Percentiles rank a stretch among this genome's conserved stretches.
Evolutionary conservation across 2,888 invertebrate species (phyloP).

Genomic region (Pedicia rivosa): DNA sequence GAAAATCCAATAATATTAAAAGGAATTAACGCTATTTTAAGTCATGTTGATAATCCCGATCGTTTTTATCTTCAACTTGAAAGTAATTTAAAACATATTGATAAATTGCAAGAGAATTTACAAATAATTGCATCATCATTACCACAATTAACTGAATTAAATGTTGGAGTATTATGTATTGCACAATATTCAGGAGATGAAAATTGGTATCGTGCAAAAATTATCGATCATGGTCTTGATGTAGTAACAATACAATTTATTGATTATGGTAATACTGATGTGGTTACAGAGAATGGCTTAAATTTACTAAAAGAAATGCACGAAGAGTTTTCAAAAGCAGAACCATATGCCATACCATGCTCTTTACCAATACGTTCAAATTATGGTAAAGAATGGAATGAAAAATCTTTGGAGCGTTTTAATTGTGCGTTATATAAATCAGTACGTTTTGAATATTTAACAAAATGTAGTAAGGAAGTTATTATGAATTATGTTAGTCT

Average conservation of each 20-base stretch:
- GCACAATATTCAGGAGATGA: conserved; percentile 73
- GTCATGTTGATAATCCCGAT: conserved; percentile 59
- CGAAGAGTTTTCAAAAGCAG: conserved; percentile 36
- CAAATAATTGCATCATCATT: conserved; percentile 39
- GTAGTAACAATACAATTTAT: conserved; percentile 62
- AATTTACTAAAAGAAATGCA: conserved; percentile 44
- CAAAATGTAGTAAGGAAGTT: conserved; percentile 17
- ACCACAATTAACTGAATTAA: conserved; percentile 37
- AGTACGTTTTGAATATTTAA: conserved; percentile 28
- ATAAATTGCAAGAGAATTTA: conserved; percentile 44
- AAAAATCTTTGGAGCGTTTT: conserved; percentile 41
- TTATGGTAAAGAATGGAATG: conserved; percentile 47
- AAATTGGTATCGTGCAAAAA: conserved; percentile 82
- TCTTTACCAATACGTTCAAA: conserved; percentile 50
- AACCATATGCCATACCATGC: conserved; percentile 43
- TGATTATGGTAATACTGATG: conserved; percentile 66
- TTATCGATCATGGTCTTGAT: conserved; percentile 62
- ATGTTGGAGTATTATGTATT: conserved; percentile 46
- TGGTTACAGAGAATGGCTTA: conserved; percentile 41
- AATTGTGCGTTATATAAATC: conserved; percentile 26
- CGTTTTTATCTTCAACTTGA: conserved; percentile 58
- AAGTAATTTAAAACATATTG: conserved; percentile 38
- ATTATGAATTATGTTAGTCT: too few relatives aligned
- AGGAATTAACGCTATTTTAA: conserved; percentile 22
- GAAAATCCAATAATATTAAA: neutral